Conservation (phyloP, 1,140 invertebrate genomes). For the Drosophila setifemur region DNA sequence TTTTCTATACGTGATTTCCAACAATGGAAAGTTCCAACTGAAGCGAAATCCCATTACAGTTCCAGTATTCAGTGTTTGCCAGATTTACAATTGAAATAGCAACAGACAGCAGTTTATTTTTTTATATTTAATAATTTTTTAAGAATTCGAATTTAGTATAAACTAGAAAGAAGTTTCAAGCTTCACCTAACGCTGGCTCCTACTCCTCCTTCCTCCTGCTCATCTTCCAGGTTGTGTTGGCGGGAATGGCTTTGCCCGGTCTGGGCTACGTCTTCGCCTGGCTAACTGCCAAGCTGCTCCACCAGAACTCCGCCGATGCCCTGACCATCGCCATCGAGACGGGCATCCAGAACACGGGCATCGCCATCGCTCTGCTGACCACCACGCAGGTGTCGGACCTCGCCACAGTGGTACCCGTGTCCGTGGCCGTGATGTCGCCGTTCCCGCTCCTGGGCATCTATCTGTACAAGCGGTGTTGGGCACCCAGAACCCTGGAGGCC, state of each 20-base stretch:
- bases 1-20: too few species aligned
- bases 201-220: neutral
- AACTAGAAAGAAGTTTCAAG: too few species aligned
- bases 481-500: neutral
- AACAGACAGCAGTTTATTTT: too few species aligned
- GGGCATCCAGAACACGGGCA: constrained; percentile 97
- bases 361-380: constrained; percentile 91
- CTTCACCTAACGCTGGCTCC: too few species aligned
- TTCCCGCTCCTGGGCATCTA: constrained; percentile 87
- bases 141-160: too few species aligned
- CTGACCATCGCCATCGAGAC: constrained; percentile 96
- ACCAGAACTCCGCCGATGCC: constrained; percentile 86
- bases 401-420: constrained; percentile 94
- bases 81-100: too few species aligned
- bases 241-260: constrained; percentile 93
- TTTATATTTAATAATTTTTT: too few species aligned
- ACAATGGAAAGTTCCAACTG: too few species aligned
- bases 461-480: constrained; percentile 46
- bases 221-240: constrained; percentile 88
- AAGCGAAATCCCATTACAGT: too few species aligned
- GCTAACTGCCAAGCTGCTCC: constrained; percentile 84
- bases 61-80: too few species aligned
- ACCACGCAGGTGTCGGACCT: constrained; percentile 87
- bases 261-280: constrained; percentile 92
- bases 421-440: constrained; percentile 96